These are phyloP conservation scores for Lontra canadensis DNA, from an alignment of 2,113 vertebrate species.

Conservation along the genomic window DNA sequence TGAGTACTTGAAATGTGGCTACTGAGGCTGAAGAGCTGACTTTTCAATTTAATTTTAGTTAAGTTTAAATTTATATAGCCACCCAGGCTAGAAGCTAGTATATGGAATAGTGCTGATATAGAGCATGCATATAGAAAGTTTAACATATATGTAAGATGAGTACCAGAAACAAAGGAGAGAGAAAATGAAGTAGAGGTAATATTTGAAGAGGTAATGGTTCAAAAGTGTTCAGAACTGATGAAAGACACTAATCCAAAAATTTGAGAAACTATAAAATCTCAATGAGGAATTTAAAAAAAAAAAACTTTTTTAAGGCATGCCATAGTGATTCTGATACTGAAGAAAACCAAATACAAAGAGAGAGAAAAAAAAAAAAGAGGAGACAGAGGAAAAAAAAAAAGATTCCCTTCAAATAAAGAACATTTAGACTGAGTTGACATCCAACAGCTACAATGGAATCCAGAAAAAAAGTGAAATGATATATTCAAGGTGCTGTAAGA, in stretches of 20 bases:
- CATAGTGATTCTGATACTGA: not conserved
- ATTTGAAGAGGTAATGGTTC: not conserved
- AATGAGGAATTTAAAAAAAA: not conserved
- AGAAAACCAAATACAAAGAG: not conserved
- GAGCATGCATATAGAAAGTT: not conserved
- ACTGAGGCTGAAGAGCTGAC: not conserved
- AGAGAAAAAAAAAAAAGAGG: not conserved
- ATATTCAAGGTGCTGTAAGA: not conserved
- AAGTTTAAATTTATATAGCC: not conserved
- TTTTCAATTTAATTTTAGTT: not conserved
- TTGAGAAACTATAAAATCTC: not conserved
- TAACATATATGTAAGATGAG: not conserved
- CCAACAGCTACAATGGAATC: not conserved
- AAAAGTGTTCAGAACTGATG: constrained; percentile 11
- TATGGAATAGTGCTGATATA: not conserved
- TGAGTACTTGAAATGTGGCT: not conserved
- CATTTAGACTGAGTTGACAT: not conserved
- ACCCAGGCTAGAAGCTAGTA: not conserved
- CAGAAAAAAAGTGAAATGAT: not conserved
- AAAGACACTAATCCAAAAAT: not conserved
- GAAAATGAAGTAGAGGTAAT: not conserved
- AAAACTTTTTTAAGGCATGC: not conserved
- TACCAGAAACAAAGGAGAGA: not conserved
- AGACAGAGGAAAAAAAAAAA: not conserved
- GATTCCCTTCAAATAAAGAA: not conserved